These are phyloP conservation scores for Hyaena hyaena DNA, from an alignment of 2,113 vertebrate species.

Conservation along the genomic window DNA sequence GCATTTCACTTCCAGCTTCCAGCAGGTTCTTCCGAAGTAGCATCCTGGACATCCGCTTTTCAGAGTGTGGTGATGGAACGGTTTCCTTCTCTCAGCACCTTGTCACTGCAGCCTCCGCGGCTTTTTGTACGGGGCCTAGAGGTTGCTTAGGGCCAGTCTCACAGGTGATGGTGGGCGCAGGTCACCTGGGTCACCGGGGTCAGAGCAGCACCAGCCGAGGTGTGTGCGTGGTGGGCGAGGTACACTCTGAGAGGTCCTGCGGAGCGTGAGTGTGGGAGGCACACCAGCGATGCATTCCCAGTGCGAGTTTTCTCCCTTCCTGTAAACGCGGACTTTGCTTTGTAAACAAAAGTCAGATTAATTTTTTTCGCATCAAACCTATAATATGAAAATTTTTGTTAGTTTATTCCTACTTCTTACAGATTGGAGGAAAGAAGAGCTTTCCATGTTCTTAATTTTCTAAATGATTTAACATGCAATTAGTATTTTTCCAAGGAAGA, in stretches of 20 bases:
- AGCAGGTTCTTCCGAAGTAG: neutral
- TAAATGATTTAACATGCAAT: neutral
- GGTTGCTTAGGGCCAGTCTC: neutral
- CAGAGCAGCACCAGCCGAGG: too few relatives aligned
- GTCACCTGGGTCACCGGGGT: too few relatives aligned
- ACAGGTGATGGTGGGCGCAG: neutral
- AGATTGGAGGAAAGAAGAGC: neutral
- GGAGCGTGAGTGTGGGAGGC: neutral
- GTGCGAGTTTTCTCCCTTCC: accelerated
- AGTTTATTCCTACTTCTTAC: neutral
- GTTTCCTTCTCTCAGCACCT: neutral
- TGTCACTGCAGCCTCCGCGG: neutral
- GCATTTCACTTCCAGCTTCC: neutral
- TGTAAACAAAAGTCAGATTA: neutral
- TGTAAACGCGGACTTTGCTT: neutral
- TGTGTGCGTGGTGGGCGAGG: too few relatives aligned
- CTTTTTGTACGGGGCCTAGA: neutral
- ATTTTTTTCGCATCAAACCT: neutral
- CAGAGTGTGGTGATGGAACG: accelerated
- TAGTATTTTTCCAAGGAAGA: neutral
- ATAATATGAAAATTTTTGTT: neutral
- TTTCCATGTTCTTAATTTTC: neutral
- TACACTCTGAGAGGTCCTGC: too few relatives aligned
- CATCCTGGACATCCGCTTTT: neutral
- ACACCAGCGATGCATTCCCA: neutral